These are phyloP conservation scores for Podiceps cristatus DNA, from an alignment of 2,113 vertebrate genomes.

Conservation along the genomic window DNA sequence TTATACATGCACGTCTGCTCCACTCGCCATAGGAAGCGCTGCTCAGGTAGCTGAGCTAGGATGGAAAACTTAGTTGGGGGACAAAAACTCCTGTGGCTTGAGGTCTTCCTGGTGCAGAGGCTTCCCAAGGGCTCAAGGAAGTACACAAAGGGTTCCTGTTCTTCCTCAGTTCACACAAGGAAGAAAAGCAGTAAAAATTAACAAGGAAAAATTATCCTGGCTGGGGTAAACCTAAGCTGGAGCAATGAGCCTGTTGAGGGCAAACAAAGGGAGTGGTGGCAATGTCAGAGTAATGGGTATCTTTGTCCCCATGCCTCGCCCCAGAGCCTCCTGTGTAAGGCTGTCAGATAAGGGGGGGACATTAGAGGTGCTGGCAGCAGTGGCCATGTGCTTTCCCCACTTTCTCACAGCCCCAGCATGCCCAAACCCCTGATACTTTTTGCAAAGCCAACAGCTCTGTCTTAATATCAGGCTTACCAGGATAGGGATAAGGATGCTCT, in stretches of 20 bases:
- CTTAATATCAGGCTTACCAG: background rate
- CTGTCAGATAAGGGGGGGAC: background rate
- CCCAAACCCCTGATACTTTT: background rate
- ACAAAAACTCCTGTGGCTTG: background rate
- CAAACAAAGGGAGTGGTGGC: background rate
- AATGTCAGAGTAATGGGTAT: background rate
- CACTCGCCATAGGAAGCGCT: background rate
- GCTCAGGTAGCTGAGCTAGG: background rate
- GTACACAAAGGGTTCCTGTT: background rate
- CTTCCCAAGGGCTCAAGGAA: background rate
- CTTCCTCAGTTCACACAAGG: background rate
- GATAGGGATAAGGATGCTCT: background rate
- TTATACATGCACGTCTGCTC: background rate
- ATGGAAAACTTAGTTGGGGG: background rate
- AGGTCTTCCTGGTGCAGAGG: background rate
- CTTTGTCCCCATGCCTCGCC: accelerated
- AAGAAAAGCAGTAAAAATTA: background rate
- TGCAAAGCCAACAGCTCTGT: background rate
- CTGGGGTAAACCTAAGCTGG: background rate
- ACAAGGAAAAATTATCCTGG: background rate
- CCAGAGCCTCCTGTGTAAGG: background rate
- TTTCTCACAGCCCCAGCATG: background rate
- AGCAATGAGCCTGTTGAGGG: background rate
- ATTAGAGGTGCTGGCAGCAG: background rate
- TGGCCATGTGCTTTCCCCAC: background rate